Percentiles rank a stretch among this genome's conserved stretches.
Evolutionary conservation across 2,113 vertebrate species (phyloP).

Genomic region (Malurus alboscapulatus): DNA sequence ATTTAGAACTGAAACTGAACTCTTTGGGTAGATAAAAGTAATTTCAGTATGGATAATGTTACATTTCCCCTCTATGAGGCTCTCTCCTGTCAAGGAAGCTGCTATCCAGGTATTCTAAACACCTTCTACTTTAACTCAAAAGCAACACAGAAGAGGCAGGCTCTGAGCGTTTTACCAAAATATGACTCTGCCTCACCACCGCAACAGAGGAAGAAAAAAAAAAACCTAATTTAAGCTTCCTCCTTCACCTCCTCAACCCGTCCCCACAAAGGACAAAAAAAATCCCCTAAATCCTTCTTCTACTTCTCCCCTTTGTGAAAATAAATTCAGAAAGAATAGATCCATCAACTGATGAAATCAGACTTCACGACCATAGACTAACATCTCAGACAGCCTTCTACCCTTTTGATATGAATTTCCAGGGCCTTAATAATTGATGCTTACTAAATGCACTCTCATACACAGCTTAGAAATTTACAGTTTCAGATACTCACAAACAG

Average conservation of each 20-base stretch:
- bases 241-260: neutral
- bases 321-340: neutral
- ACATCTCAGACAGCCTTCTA: neutral
- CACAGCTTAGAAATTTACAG: neutral
- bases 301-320: neutral
- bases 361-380: neutral
- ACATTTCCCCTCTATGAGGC: neutral
- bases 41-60: neutral
- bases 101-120: neutral
- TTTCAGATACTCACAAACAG: neutral
- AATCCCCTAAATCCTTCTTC: neutral
- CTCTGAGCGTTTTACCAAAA: neutral
- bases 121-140: neutral
- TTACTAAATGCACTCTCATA: neutral
- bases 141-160: neutral
- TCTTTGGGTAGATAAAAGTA: neutral
- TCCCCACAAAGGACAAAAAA: fast-evolving
- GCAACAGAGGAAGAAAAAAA: neutral
- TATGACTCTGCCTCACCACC: neutral
- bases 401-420: neutral
- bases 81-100: neutral
- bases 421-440: neutral
- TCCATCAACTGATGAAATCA: neutral
- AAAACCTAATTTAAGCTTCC: neutral
- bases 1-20: neutral